Base-by-base conservation (phyloP, 2,113 vertebrate genomes). In the Lota lota region DNA sequence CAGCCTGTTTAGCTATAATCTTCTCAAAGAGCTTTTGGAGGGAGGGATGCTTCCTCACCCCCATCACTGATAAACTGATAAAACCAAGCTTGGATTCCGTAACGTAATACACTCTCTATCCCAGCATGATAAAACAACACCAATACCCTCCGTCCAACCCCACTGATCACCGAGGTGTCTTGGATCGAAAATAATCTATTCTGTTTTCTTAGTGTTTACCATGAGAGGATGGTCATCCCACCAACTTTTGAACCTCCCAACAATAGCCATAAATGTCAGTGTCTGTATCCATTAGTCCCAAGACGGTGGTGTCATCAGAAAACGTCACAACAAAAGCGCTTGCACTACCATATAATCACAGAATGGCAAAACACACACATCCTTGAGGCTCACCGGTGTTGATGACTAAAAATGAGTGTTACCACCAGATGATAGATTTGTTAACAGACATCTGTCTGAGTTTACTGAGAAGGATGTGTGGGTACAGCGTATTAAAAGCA, bases 381-480 rank as follows among this genome's bases (percentile, higher is more conserved):
- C 51, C 51, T 14, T 53, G 51, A 53, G 51, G 56, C 17, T n/a
- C 5, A n/a, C n/a, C 56, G 17, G 56, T 58, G 56, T 17, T 58
- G 18, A 53, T 53, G 56, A 58, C 56, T 19, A 19, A 20, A 58
- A 58, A 58, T 18, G 56, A 58, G 56, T 58, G 15, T 10, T 58
- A 58, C 56, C 10, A 58, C 18, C 56, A n/a, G 56, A 58, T 58
- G 56, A 58, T 58, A 58, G 3, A 58, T 58, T 16, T 2, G 56
- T n/a, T 58, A 58, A 21, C 56, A 58, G 3, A n/a, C 56, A 58
- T 58, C 56, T 58, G 18, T 58, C 56, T 58, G 56, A 58, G 56
- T n/a, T 58, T 58, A 58, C n/a, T 58, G 56, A 58, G 51, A 14
- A 53, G 51, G 51, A 16, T 6, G 1, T 53, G 51, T 53, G 17